A percentile compares a stretch with the other conserved stretches of the same genome.
Evolutionary conservation across 1,140 invertebrate genomes (phyloP).

Genomic region (Streblospio benedicti): DNA sequence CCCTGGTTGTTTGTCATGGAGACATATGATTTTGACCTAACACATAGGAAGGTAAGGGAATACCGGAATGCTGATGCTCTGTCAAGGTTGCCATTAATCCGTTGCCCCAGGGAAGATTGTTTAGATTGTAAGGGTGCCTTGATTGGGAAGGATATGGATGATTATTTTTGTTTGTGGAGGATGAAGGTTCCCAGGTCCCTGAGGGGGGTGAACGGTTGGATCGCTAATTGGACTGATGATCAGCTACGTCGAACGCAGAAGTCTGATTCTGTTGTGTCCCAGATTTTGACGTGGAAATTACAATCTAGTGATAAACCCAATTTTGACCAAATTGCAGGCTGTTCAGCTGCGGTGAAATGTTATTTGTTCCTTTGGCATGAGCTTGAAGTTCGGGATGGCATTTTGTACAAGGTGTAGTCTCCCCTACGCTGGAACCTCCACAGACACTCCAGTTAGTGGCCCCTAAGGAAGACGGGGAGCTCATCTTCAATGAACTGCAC

Average conservation of each 20-base stretch:
- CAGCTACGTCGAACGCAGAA: too few relatives aligned
- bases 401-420: neutral
- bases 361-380: neutral
- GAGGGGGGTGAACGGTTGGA: too few relatives aligned
- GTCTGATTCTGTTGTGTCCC: too few relatives aligned
- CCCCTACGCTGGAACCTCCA: neutral
- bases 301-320: too few relatives aligned
- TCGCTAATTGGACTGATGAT: too few relatives aligned
- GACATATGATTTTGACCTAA: constrained; percentile 25
- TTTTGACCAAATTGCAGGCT: too few relatives aligned
- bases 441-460: neutral
- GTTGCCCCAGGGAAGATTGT: too few relatives aligned
- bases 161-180: too few relatives aligned
- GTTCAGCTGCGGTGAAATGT: neutral
- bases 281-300: too few relatives aligned
- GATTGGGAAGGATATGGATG: too few relatives aligned
- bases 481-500: neutral
- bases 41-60: constrained; percentile 21
- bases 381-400: neutral
- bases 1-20: constrained; percentile 26
- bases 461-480: neutral
- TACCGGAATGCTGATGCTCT: constrained; percentile 29
- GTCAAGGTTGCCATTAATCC: constrained; percentile 8
- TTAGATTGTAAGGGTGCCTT: too few relatives aligned
- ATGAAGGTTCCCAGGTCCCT: too few relatives aligned